Conservation (phyloP, 2,888 invertebrate genomes). For the Cistogaster globosa region DNA sequence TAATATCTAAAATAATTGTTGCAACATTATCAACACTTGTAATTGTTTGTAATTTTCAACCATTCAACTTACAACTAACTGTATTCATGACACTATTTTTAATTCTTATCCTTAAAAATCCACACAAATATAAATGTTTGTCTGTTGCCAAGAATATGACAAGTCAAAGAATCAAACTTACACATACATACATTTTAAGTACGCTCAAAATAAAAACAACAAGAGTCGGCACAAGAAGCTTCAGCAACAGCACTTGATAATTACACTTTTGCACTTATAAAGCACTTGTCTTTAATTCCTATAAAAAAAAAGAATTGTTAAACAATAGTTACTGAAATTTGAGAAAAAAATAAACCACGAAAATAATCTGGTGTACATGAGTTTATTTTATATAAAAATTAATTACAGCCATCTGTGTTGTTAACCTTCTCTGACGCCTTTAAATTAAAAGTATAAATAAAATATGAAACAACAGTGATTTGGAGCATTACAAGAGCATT, state of each 20-base stretch:
- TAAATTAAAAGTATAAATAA: constrained; percentile 15
- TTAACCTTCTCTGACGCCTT: neutral
- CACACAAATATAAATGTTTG: neutral
- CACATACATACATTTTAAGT: neutral
- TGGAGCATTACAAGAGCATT: constrained; percentile 54
- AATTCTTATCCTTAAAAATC: constrained; percentile 12
- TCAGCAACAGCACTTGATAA: constrained; percentile 29
- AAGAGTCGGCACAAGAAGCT: constrained; percentile 7
- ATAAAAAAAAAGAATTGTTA: constrained; percentile 13
- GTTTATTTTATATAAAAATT: too few relatives aligned
- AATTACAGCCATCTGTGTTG: neutral
- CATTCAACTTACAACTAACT: constrained; percentile 22
- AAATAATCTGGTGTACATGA: neutral
- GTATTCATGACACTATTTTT: constrained; percentile 51
- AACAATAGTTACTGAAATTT: neutral
- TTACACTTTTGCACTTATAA: constrained; percentile 19
- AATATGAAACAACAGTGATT: constrained; percentile 26
- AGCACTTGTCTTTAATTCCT: constrained; percentile 22
- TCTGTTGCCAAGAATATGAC: constrained; percentile 10
- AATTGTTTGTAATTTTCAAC: constrained; percentile 59
- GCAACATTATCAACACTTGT: constrained; percentile 53
- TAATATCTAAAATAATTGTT: constrained; percentile 29
- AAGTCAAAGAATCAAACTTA: constrained; percentile 45
- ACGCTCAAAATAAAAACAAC: constrained; percentile 40
- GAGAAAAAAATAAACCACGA: neutral